These are phyloP conservation scores for Gopherus evgoodei DNA, from an alignment of 2,113 vertebrate genomes.

Conservation along the genomic window DNA sequence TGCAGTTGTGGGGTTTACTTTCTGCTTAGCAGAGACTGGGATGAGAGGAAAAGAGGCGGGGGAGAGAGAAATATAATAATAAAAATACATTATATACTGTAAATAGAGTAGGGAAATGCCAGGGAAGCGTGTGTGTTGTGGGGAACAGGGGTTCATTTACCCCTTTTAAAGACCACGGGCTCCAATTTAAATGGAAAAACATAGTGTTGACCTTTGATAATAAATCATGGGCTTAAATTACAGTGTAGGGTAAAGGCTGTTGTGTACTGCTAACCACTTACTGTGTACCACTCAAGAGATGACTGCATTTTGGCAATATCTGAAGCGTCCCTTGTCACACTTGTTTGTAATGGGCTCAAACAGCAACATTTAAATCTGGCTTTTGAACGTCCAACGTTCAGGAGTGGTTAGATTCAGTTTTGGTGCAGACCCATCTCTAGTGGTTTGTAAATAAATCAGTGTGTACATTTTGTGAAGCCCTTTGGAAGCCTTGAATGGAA, in stretches of 20 bases:
- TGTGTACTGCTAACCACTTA: not conserved
- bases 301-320: not conserved
- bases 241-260: not conserved
- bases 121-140: not conserved
- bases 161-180: fast-evolving
- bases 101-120: not conserved
- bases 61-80: not conserved
- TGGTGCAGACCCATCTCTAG: not conserved
- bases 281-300: fast-evolving
- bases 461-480: not conserved
- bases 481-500: not conserved
- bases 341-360: fast-evolving
- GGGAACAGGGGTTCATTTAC: not conserved
- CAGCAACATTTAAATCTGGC: fast-evolving
- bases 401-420: not conserved
- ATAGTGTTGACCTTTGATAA: not conserved
- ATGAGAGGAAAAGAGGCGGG: not conserved
- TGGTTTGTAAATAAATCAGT: not conserved
- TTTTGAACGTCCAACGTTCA: not conserved
- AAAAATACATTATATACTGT: not conserved
- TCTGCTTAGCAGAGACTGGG: not conserved
- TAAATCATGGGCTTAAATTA: not conserved
- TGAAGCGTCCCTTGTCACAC: fast-evolving
- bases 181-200: not conserved
- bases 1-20: not conserved